Percentiles rank a stretch among this genome's conserved stretches.
These are phyloP conservation scores for Bathynomus jamesi DNA, from an alignment of 1,140 invertebrate genomes.

Conservation along the genomic window DNA sequence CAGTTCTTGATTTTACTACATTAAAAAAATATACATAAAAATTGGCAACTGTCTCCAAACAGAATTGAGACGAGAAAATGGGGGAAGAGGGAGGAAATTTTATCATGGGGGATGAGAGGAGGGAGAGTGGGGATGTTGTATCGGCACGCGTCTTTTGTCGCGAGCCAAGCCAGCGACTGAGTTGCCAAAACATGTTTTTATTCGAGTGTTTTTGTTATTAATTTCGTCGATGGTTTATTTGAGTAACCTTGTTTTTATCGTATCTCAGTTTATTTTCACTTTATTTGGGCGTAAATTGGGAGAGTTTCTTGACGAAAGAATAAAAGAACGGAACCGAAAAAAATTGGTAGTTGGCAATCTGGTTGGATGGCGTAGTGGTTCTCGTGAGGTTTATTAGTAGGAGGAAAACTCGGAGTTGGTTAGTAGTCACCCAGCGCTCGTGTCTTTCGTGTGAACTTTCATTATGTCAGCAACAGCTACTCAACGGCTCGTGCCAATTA, in stretches of 20 bases:
- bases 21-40: too few relatives aligned
- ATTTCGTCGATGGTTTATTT: too few relatives aligned
- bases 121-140: background rate
- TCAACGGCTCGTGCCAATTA: conserved; percentile 34
- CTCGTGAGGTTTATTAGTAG: background rate
- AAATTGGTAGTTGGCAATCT: background rate
- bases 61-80: too few relatives aligned
- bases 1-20: too few relatives aligned
- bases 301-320: too few relatives aligned
- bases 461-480: conserved; percentile 34
- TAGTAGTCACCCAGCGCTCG: conserved; percentile 17
- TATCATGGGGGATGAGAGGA: background rate
- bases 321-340: background rate
- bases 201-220: too few relatives aligned
- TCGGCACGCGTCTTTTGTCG: background rate
- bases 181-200: background rate
- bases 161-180: background rate
- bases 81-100: too few relatives aligned
- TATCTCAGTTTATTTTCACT: too few relatives aligned
- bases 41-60: too few relatives aligned
- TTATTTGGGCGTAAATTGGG: too few relatives aligned
- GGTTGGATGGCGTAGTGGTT: background rate
- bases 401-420: conserved; percentile 11
- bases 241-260: too few relatives aligned
- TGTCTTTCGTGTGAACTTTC: conserved; percentile 13